These are phyloP conservation scores for Neofelis nebulosa DNA, from an alignment of 2,113 vertebrate genomes.

Conservation along the genomic window DNA sequence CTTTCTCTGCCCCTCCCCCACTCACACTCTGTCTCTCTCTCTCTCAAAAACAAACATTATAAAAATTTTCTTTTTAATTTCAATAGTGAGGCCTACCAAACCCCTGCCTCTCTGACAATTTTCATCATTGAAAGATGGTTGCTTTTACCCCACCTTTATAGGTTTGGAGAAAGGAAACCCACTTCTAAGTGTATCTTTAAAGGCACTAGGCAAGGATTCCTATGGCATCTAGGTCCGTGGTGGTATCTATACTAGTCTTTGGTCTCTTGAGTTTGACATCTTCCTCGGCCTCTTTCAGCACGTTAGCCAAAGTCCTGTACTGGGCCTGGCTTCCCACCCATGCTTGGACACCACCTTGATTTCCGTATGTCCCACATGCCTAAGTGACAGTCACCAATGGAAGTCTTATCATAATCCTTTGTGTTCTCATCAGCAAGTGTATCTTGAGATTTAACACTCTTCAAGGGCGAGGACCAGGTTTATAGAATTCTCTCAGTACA, in stretches of 20 bases:
- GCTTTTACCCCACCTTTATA: neutral
- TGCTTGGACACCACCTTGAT: neutral
- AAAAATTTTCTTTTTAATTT: neutral
- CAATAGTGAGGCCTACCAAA: neutral
- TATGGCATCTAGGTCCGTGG: too few relatives aligned
- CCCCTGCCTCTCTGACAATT: neutral
- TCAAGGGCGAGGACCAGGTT: neutral
- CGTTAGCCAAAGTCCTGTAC: neutral
- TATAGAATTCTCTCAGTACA: neutral
- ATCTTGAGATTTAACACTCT: neutral
- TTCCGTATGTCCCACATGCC: accelerated
- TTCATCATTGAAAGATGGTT: neutral
- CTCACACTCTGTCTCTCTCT: too few relatives aligned
- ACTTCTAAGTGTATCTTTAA: neutral
- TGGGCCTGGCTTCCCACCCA: too few relatives aligned
- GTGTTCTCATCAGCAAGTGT: neutral
- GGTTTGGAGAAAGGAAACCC: neutral
- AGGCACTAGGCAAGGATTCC: neutral
- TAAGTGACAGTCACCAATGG: neutral
- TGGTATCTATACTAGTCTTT: too few relatives aligned
- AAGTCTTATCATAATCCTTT: neutral
- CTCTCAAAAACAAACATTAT: too few relatives aligned
- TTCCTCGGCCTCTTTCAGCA: neutral
- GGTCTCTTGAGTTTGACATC: neutral
- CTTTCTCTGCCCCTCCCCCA: too few relatives aligned